Conservation (phyloP, 2,113 vertebrate genomes). For the Erythrocercus mccallii region DNA sequence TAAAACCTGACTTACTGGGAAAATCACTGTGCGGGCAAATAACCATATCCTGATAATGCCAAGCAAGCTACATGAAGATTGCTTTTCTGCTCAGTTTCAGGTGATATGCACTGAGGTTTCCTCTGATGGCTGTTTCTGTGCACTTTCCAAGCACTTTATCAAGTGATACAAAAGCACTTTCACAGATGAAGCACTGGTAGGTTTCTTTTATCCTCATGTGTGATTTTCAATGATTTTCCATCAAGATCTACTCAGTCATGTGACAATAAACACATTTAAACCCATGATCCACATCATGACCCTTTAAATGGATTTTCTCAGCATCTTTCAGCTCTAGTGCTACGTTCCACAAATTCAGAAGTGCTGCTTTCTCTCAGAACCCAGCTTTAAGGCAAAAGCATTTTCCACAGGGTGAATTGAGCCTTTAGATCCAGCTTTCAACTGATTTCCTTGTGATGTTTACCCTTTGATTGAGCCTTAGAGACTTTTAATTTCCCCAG, state of each 20-base stretch:
- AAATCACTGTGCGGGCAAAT: conserved; percentile 5
- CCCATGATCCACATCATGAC: background rate
- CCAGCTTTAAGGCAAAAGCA: background rate
- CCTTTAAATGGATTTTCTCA: conserved; percentile 26
- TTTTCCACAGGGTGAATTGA: background rate
- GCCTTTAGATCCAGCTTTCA: background rate
- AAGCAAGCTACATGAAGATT: conserved; percentile 7
- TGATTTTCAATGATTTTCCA: conserved; percentile 60
- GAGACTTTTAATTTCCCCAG: background rate
- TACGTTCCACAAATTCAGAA: background rate
- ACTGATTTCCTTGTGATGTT: background rate
- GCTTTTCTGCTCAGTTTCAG: conserved; percentile 4
- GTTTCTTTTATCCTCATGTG: background rate
- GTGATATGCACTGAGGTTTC: background rate
- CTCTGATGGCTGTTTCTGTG: background rate
- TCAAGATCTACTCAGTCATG: conserved; percentile 37
- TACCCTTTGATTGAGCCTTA: background rate
- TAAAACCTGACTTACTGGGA: conserved; percentile 39
- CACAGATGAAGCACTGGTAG: background rate
- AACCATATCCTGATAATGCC: background rate
- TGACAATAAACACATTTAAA: conserved; percentile 51
- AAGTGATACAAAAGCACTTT: conserved; percentile 7
- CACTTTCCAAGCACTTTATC: background rate
- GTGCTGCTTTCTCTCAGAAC: background rate
- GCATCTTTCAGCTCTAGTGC: background rate